Evolutionary conservation across 2,888 invertebrate genomes (phyloP).

Genomic region (Bellardia pandia): DNA sequence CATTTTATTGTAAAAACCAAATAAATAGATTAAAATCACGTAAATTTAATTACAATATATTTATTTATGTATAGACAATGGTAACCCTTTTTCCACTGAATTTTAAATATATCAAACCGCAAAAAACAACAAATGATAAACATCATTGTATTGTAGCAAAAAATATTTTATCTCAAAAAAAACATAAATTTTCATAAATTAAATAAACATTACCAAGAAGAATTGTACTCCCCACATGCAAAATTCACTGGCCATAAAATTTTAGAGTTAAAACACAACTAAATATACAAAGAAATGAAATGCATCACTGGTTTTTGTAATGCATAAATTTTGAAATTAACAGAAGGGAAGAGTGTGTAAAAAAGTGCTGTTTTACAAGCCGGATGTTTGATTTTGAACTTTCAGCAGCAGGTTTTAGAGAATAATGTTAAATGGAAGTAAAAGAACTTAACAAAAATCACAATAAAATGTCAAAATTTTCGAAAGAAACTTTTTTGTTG

Average conservation of each 20-base stretch:
- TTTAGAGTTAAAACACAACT: slow-evolving; percentile 13
- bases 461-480: too few species aligned
- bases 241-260: slow-evolving; percentile 52
- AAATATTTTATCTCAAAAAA: background rate
- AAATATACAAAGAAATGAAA: slow-evolving; percentile 3
- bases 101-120: background rate
- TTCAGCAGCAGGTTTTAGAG: too few species aligned
- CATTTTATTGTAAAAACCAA: background rate
- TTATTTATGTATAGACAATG: background rate
- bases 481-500: too few species aligned
- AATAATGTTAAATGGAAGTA: too few species aligned
- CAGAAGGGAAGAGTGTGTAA: background rate
- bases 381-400: too few species aligned
- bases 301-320: slow-evolving; percentile 44
- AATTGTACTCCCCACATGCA: slow-evolving; percentile 17
- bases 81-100: background rate
- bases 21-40: slow-evolving; percentile 6
- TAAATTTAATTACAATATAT: background rate
- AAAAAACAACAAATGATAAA: background rate
- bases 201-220: slow-evolving; percentile 18
- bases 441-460: too few species aligned
- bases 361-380: too few species aligned
- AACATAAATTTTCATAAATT: slow-evolving; percentile 65
- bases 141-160: slow-evolving; percentile 4
- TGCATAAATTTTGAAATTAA: slow-evolving; percentile 7